Base-by-base conservation (phyloP, 1,140 invertebrate genomes). In the Drosophila ficusphila region DNA sequence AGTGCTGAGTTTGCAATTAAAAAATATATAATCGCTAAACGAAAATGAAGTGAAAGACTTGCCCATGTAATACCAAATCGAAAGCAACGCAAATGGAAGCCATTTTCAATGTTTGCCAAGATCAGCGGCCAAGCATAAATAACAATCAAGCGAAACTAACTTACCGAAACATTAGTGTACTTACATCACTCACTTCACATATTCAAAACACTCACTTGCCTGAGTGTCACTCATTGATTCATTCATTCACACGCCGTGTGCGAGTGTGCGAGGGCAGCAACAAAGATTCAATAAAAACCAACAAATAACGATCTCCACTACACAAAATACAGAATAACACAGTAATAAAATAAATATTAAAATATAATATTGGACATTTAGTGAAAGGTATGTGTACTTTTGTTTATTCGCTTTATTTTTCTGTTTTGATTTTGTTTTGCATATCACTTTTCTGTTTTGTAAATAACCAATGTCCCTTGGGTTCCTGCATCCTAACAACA, bases 371-470 rank as follows among this genome's bases (percentile, higher is more conserved):
- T 82, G 82, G 82, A 86, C 69, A 57, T 77, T 73, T 86, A 86
- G 81, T 86, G 81, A 82, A 86, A 86, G 81, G 81, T 86, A 86
- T 86, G 81, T 86, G 81, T 86, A 86, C 81, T 61, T 86, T 85
- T 74, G 46, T 79, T 85, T 72, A 83, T 72, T 33, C 56, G 58
- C 39, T 75, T 83, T 74, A 75, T 78, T 54, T 79, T 53, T 47
- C 42, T 23, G 11, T 54, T 12, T 49, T 42, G 18, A 36, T 53
- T 56, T 27, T 41, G 41, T 51, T 46, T 56, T 67, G 33, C 36
- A 44, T 27, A 47, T 25, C 19, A 36, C 2, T 42, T 46, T 52
- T 53, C 2, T 51, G 57, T 54, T 65, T 49, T 71, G 38, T 65
- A 33, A 38, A 6, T 42, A 54, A 52, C 19, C 11, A 36, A 34